Conservation (phyloP, 2,888 invertebrate genomes). For the Ichneumoninae sp. region DNA sequence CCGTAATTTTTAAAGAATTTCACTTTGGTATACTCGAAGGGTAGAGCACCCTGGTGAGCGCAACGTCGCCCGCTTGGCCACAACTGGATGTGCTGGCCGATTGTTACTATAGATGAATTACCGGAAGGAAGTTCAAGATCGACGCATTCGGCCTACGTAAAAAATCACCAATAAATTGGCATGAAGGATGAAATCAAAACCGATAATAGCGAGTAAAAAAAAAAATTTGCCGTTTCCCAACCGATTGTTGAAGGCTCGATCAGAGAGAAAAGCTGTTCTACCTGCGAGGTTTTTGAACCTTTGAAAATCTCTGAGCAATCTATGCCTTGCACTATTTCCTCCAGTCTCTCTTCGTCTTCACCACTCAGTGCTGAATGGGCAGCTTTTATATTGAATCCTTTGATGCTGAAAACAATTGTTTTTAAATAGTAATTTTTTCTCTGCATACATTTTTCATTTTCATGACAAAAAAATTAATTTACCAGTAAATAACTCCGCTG, state of each 20-base stretch:
- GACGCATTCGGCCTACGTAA: conserved; percentile 68
- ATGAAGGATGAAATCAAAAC: not conserved
- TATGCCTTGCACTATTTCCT: conserved; percentile 64
- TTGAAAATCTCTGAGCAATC: conserved; percentile 68
- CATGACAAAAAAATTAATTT: conserved; percentile 2
- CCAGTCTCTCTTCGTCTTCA: conserved; percentile 55
- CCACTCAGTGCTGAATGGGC: conserved; percentile 62
- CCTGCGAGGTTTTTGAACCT: conserved; percentile 55
- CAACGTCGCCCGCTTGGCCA: conserved; percentile 72
- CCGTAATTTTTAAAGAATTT: conserved; percentile 73
- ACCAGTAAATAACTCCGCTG: conserved; percentile 74
- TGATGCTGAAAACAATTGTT: conserved; percentile 31
- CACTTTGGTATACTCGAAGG: conserved; percentile 73
- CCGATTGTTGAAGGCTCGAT: not conserved
- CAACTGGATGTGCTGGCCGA: conserved; percentile 70
- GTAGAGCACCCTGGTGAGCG: conserved; percentile 59
- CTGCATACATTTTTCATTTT: too few species aligned
- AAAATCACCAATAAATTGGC: not conserved
- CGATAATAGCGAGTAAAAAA: not conserved
- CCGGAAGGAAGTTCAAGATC: conserved; percentile 47
- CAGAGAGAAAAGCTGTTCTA: not conserved
- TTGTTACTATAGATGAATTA: conserved; percentile 70
- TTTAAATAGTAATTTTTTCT: too few species aligned
- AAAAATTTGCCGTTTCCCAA: not conserved
- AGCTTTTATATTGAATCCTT: conserved; percentile 63